A percentile compares a stretch with the other conserved stretches of the same genome.
Evolutionary conservation across 2,888 invertebrate genomes (phyloP).

Genomic region (Phalangium opilio): DNA sequence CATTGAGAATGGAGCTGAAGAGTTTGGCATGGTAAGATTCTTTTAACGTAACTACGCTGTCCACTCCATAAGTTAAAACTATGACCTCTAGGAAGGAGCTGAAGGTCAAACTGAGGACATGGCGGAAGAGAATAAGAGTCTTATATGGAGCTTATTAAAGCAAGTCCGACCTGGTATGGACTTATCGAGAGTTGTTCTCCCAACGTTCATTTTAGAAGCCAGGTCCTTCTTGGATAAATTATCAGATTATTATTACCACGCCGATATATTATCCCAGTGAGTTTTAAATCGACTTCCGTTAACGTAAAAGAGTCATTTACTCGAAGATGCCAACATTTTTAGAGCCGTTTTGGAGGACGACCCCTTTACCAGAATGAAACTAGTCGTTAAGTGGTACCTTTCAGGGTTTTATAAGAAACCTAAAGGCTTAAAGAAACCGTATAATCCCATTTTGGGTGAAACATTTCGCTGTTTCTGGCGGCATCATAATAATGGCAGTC

Average conservation of each 20-base stretch:
- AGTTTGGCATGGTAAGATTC: constrained; percentile 40
- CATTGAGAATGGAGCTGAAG: constrained; percentile 41
- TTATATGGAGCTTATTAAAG: constrained; percentile 86
- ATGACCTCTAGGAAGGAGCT: constrained; percentile 32
- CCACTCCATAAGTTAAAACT: too few species aligned
- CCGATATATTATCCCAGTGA: constrained; percentile 69
- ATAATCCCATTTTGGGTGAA: constrained; percentile 87
- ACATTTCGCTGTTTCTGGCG: constrained; percentile 82
- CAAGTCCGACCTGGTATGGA: constrained; percentile 95
- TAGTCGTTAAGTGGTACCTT: constrained; percentile 75
- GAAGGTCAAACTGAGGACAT: constrained; percentile 66
- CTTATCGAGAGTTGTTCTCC: constrained; percentile 76
- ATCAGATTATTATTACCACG: constrained; percentile 85
- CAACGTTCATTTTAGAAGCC: constrained; percentile 86
- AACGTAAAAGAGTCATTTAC: too few species aligned
- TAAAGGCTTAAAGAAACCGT: constrained; percentile 85
- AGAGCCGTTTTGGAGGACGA: constrained; percentile 71
- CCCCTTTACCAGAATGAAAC: constrained; percentile 75
- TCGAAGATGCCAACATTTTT: too few species aligned
- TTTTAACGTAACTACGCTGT: too few species aligned
- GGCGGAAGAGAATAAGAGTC: constrained; percentile 83
- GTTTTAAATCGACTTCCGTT: too few species aligned
- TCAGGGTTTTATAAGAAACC: constrained; percentile 89
- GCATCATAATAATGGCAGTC: constrained; percentile 54
- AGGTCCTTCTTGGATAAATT: constrained; percentile 84